Percentiles rank a stretch among this genome's conserved stretches.
Conservation (phyloP, 2,888 invertebrate species). For the Lasioglossum zephyrum region DNA sequence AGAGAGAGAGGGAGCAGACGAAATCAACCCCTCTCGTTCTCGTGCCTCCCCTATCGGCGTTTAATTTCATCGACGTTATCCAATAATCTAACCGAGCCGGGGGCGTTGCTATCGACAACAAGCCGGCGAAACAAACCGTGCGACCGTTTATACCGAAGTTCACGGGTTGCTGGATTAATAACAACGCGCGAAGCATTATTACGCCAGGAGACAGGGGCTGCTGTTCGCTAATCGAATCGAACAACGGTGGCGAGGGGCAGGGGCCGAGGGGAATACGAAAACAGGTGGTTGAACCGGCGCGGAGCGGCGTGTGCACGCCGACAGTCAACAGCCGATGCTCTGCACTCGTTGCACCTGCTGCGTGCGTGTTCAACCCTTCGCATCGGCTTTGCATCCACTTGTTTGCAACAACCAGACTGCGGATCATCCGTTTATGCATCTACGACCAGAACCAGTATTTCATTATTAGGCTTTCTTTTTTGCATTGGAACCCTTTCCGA, state of each 20-base stretch:
- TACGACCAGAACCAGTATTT: background rate
- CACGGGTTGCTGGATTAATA: conserved; percentile 25
- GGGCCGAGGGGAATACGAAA: conserved; percentile 54
- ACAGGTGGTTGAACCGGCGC: conserved; percentile 67
- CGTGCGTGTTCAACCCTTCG: background rate
- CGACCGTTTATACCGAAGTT: conserved; percentile 12
- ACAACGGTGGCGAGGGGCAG: conserved; percentile 30
- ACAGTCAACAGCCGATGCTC: background rate
- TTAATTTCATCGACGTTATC: conserved; percentile 8
- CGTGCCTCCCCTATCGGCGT: background rate
- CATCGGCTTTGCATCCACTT: background rate
- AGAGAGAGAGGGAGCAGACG: background rate
- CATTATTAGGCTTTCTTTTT: too few species aligned
- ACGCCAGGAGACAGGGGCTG: background rate
- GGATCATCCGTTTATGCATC: background rate
- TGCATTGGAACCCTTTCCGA: too few species aligned
- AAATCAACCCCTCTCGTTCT: background rate
- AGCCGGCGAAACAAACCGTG: background rate
- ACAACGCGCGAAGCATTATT: conserved; percentile 18
- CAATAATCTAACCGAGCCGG: background rate
- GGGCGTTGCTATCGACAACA: background rate
- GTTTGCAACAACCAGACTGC: background rate
- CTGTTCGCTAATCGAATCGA: conserved; percentile 58
- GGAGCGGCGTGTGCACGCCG: background rate
- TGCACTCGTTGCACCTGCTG: background rate